phyloP scores from a whole-genome alignment of 92 coral and sea anemone species.

The Phenganax subtilis region DNA sequence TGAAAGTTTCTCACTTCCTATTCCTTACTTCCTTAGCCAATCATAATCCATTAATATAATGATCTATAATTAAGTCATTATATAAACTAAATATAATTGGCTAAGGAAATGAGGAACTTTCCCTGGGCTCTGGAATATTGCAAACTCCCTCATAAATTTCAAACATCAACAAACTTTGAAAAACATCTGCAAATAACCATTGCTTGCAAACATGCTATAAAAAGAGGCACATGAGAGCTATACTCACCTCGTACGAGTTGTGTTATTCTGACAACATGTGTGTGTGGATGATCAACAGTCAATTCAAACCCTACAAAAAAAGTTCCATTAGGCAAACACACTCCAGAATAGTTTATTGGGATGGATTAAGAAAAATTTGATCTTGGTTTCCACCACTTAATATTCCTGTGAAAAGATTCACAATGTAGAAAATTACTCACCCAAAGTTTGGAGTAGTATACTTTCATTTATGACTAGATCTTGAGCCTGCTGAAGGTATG shows the following conservation, averaged over 20 bases:
- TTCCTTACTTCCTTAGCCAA: too few species aligned
- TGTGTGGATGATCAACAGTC: conserved; percentile 95
- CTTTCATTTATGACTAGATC: conserved; percentile 96
- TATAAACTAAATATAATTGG: too few species aligned
- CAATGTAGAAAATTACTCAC: conserved; percentile 39
- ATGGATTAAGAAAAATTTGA: not conserved
- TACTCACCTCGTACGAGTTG: conserved; percentile 86
- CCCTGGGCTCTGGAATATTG: too few species aligned
- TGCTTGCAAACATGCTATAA: not conserved
- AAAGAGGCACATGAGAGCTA: not conserved
- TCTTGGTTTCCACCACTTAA: not conserved
- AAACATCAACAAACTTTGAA: not conserved
- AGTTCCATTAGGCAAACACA: not conserved
- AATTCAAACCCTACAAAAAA: conserved; percentile 80
- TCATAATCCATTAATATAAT: too few species aligned
- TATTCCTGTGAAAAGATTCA: not conserved
- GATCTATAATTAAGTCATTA: too few species aligned
- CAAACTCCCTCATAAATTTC: not conserved
- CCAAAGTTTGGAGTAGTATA: conserved; percentile 84
- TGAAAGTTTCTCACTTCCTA: too few species aligned
- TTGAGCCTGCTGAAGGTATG: conserved; percentile 95
- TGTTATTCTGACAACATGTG: conserved; percentile 92
- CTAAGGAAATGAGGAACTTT: too few species aligned
- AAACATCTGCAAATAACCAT: not conserved
- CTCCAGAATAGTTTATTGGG: not conserved